Percentiles rank a stretch among this genome's conserved stretches.
Evolutionary conservation across 1,140 invertebrate genomes (phyloP).

Genomic region (Olivierus martensii): DNA sequence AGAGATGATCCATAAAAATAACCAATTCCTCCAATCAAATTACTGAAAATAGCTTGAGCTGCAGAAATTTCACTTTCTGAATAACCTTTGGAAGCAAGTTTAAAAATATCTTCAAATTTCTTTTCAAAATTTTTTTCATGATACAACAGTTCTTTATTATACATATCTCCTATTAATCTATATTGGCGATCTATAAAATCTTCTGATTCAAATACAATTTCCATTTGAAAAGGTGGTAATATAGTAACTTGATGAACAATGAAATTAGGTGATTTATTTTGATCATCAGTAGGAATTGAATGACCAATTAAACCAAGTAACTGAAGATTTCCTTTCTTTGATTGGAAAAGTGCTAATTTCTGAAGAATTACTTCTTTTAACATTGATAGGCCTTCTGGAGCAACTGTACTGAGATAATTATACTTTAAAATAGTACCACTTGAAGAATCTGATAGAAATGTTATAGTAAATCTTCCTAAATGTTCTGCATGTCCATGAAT

Average conservation of each 20-base stretch:
- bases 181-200: conserved; percentile 41
- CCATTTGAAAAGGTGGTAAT: conserved; percentile 65
- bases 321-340: conserved; percentile 24
- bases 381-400: conserved; percentile 47
- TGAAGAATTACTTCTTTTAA: conserved; percentile 61
- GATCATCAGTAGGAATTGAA: neutral
- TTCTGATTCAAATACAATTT: conserved; percentile 68
- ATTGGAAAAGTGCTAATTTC: conserved; percentile 29
- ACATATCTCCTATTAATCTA: conserved; percentile 41
- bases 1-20: conserved; percentile 89
- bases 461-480: conserved; percentile 57
- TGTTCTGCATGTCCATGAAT: conserved; percentile 59
- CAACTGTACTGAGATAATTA: conserved; percentile 53
- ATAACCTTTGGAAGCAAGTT: conserved; percentile 49
- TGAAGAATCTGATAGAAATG: conserved; percentile 28
- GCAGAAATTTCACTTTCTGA: conserved; percentile 51
- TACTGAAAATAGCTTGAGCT: conserved; percentile 79
- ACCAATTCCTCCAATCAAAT: conserved; percentile 88
- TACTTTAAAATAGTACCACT: conserved; percentile 43
- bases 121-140: conserved; percentile 35
- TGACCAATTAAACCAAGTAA: conserved; percentile 24
- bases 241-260: conserved; percentile 57
- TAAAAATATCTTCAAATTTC: conserved; percentile 33
- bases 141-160: conserved; percentile 43
- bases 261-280: conserved; percentile 46